These are phyloP conservation scores for Megalops cyprinoides DNA, from an alignment of 2,797 vertebrate genomes.

Conservation along the genomic window DNA sequence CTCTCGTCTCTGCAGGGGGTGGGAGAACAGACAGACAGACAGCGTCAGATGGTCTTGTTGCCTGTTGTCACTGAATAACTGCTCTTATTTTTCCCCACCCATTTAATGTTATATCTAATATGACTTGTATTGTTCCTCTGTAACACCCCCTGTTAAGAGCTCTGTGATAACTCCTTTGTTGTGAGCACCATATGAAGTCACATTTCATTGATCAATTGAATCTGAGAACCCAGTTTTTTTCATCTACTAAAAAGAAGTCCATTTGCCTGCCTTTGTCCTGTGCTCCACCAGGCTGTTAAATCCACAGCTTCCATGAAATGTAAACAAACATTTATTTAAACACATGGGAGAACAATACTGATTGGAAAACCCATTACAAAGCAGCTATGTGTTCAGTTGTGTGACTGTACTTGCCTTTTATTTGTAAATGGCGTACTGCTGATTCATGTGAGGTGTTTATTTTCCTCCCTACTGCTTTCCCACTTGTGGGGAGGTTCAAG, in stretches of 20 bases:
- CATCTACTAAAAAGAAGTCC: neutral
- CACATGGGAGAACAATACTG: neutral
- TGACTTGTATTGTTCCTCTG: neutral
- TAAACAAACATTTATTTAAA: neutral
- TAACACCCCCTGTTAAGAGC: neutral
- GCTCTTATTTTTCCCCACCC: neutral
- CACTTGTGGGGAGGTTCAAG: neutral
- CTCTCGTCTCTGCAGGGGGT: no score
- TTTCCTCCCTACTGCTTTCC: neutral
- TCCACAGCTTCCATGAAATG: neutral
- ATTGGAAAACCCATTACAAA: neutral
- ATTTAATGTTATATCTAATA: neutral
- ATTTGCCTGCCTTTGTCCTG: neutral
- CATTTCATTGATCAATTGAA: neutral
- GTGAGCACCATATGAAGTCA: neutral
- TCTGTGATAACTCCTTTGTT: neutral
- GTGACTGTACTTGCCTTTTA: neutral
- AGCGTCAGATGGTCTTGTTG: neutral
- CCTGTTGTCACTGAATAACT: neutral
- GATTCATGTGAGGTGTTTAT: neutral
- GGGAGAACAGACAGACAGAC: no score
- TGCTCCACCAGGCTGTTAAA: neutral
- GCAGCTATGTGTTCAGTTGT: neutral
- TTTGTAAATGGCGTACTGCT: neutral
- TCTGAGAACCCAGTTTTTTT: neutral